Base-by-base conservation (phyloP, 2,888 invertebrate genomes). In the Phoronis australis region DNA sequence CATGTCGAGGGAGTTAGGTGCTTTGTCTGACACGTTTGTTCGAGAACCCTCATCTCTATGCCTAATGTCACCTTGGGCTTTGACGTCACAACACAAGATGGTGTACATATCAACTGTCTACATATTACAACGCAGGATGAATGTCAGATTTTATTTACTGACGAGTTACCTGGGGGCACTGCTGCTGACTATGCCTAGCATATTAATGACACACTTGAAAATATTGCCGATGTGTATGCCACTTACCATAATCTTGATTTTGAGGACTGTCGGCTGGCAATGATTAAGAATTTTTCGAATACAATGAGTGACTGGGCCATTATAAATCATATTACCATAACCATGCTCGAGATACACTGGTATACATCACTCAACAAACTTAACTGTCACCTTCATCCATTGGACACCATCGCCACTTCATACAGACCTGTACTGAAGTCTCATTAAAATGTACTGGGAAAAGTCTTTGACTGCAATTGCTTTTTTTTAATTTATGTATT, bases 71-170 rank as follows among this genome's bases (percentile, higher is more conserved):
- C 55, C 4, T 24, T 55, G 15, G 55, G 53, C 5, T 55, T 55
- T 20, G 50, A 55, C 24, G 45, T 50, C 9, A 55, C 50, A 0
- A 55, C 55, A 1, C 55, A 55, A 37, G 55, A 55, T 37, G 53
- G 50, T 4, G 26, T 38, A n/a, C 53, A 55, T 26, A 43, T 55
- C 2, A 55, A 55, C 45, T 42, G 48, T 22, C 38, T 55, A 22
- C 55, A 55, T 35, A 9, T 55, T 27, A 55, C 55, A 12, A 54
- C 41, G 15, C 18, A 23, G 35, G 26, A 43, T 5, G 42, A 40
- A 27, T 51, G 47, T 44, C 4, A 35, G 15, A 44, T 38, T n/a
- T 26, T 37, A 24, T 47, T 53, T 15, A 37, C 51, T 26, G 55
- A 55, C 37, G 47, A 50, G 39, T 27, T 54, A 18, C 41, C 55